Evolutionary conservation across 2,113 vertebrate species (phyloP), one percentile per base, ranked within the genome.

Genomic region (Melanerpes aurifrons): DNA sequence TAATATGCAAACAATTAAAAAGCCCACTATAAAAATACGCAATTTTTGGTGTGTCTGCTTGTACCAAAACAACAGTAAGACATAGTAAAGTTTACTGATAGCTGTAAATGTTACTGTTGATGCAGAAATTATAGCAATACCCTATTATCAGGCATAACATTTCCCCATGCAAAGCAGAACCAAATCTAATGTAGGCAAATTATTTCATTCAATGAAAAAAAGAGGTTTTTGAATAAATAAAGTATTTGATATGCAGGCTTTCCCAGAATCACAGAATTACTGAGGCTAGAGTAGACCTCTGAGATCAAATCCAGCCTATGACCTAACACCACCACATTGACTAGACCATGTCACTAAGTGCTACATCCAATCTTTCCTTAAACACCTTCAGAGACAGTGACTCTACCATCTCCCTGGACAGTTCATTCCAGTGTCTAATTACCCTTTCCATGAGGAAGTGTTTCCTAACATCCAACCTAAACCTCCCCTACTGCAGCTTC

Each of bases 211-310:
- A 16, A 4, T 58, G 54, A 70, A 84, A 78, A 84, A 74, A 64
- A 50, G 68, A 47, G 25, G 12, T 24, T 77, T 15, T 90, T 92
- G 45, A 91, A 96, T 96, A 83, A 96, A 94, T 95, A 88, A 92
- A 75, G 40, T 66, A 81, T 29, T 67, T 54, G 10, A 69, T 89
- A 72, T 17, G 73, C 48, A 89, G 40, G 22, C 82, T 90, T 82
- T 40, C 40, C 11, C 40, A 40, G 40, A 40, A 40, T 40, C 40
- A 40, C 40, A 40, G 40, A 40, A 40, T 40, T 40, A 40, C 40
- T 40, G 40, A 40, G 40, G 40, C 40, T 40, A 10, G 40, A 40
- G 11, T 40, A 40, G 40, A 40, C 40, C 40, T 40, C 40, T 40
- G 40, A 40, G 40, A 40, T 40, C 40, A 40, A 40, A 11, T 40